Evolutionary conservation across 2,797 vertebrate species (phyloP).

Genomic region (Enteromius unitaeniatus): DNA sequence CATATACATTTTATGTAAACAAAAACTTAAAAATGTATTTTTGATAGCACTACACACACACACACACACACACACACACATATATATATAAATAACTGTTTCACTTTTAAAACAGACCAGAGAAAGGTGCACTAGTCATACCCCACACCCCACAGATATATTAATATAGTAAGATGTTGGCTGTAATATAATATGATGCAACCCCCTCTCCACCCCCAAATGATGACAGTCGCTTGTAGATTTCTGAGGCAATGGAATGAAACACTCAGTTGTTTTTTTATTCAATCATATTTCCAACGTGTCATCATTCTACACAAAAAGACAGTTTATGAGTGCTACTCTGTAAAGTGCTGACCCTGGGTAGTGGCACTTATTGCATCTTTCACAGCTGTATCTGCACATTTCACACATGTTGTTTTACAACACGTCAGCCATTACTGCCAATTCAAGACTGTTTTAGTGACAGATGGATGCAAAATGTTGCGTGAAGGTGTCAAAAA

Average conservation of each 20-base stretch:
- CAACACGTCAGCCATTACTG: conserved; percentile 26
- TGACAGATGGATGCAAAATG: conserved; percentile 35
- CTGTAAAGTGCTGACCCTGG: neutral
- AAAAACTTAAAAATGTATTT: too few species aligned
- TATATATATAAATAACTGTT: neutral
- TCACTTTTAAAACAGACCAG: neutral
- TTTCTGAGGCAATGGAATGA: neutral
- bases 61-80: too few species aligned
- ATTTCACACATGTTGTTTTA: conserved; percentile 34
- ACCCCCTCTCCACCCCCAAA: neutral
- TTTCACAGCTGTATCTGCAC: neutral
- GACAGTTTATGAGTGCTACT: neutral
- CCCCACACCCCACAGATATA: conserved; percentile 5
- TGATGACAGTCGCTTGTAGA: conserved; percentile 2
- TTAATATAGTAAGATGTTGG: neutral
- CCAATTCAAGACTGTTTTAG: conserved; percentile 46
- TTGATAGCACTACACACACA: too few species aligned
- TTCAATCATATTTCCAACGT: neutral
- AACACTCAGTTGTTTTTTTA: neutral
- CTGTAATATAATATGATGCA: conserved; percentile 18
- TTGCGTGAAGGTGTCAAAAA: conserved; percentile 22
- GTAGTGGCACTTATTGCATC: neutral
- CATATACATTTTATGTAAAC: too few species aligned
- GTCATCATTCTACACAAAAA: neutral
- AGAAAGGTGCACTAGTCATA: neutral